Percentiles rank a stretch among this genome's conserved stretches.
Conservation (phyloP, 2,797 vertebrate species). For the Clarias fuscus region DNA sequence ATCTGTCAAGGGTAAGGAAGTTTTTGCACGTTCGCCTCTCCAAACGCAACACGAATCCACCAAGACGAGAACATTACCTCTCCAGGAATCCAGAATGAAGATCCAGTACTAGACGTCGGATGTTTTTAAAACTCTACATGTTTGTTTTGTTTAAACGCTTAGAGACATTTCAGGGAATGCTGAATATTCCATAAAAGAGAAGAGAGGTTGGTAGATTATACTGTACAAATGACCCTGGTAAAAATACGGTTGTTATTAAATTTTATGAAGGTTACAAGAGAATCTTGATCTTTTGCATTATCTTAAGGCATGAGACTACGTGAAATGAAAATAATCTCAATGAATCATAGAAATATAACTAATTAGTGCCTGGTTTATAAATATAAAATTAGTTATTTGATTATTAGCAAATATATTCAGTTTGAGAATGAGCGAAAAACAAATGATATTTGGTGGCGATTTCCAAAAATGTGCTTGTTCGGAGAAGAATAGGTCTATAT, state of each 20-base stretch:
- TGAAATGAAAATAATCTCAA: background rate
- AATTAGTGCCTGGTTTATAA: background rate
- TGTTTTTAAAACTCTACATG: slow-evolving; percentile 38
- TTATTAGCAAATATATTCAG: background rate
- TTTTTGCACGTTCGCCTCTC: background rate
- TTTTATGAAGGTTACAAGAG: background rate
- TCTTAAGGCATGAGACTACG: slow-evolving; percentile 22
- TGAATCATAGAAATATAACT: background rate
- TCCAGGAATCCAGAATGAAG: background rate
- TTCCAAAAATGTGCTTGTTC: no score
- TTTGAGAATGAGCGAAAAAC: background rate
- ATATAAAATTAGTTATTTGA: background rate
- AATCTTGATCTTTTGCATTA: background rate
- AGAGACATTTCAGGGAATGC: slow-evolving; percentile 50
- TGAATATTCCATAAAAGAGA: slow-evolving; percentile 17
- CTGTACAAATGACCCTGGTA: background rate
- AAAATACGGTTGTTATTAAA: background rate
- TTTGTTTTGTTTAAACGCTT: slow-evolving; percentile 24
- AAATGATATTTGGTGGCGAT: no score
- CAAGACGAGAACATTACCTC: background rate
- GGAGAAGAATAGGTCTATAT: background rate
- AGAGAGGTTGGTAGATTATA: slow-evolving; percentile 66
- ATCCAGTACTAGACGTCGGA: background rate
- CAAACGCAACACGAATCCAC: no score
- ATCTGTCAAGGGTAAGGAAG: background rate